Evolutionary conservation across 2,797 vertebrate species (phyloP).

Genomic region (Streptopelia turtur): DNA sequence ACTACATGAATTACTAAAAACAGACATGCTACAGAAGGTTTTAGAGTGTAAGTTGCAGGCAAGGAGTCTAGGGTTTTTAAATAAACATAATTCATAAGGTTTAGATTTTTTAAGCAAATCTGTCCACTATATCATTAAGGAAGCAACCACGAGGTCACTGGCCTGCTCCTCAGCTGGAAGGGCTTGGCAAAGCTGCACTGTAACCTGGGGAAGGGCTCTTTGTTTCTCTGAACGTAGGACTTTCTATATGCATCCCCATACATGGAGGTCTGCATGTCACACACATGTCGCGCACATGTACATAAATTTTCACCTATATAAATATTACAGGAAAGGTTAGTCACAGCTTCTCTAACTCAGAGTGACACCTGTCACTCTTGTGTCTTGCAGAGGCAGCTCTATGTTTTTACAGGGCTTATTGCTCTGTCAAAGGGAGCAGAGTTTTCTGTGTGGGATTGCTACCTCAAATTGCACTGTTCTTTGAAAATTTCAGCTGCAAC

Average conservation of each 20-base stretch:
- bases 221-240: not conserved
- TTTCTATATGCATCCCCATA: not conserved
- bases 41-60: not conserved
- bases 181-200: not conserved
- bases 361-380: not conserved
- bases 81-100: not conserved
- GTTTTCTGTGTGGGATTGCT: not conserved
- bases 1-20: fast-evolving
- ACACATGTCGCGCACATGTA: not conserved
- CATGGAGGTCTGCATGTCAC: not conserved
- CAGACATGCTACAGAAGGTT: not conserved
- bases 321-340: not conserved
- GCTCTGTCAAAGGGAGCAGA: not conserved
- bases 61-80: not conserved
- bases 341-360: not conserved
- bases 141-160: not conserved
- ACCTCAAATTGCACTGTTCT: not conserved
- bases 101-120: not conserved
- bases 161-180: not conserved
- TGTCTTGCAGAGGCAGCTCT: not conserved
- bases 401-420: not conserved
- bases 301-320: not conserved
- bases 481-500: not conserved
- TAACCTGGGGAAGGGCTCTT: not conserved
- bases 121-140: not conserved